Percentiles rank a stretch among this genome's conserved stretches.
Conservation (phyloP, 2,797 vertebrate species). For the Coregonus ussuriensis region DNA sequence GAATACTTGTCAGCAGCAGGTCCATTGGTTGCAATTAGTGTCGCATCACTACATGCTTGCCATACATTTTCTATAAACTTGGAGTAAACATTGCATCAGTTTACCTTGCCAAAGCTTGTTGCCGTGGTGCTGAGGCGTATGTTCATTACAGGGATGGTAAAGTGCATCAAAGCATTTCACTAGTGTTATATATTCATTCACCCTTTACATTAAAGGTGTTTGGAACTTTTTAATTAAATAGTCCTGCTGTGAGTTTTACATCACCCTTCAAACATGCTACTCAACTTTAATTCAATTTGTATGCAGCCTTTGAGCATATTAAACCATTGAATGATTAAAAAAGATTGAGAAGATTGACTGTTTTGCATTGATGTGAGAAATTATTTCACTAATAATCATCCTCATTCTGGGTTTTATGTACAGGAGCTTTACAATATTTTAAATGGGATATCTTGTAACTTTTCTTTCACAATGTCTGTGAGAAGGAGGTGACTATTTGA, state of each 20-base stretch:
- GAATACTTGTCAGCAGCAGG: slow-evolving; percentile 22
- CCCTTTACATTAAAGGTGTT: background rate
- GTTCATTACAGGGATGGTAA: background rate
- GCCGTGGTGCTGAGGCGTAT: background rate
- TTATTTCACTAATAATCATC: background rate
- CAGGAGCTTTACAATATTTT: background rate
- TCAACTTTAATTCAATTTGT: background rate
- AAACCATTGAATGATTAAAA: background rate
- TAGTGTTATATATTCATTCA: background rate
- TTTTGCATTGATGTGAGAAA: background rate
- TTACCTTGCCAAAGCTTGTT: slow-evolving; percentile 13
- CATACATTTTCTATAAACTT: slow-evolving; percentile 31
- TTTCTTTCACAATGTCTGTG: background rate
- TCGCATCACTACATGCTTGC: background rate
- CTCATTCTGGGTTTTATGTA: background rate
- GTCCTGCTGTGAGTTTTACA: background rate
- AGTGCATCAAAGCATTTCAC: background rate
- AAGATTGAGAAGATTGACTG: background rate
- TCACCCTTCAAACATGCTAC: background rate
- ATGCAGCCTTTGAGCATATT: background rate
- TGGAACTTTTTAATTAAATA: background rate
- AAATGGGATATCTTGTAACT: background rate
- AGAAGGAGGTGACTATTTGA: background rate
- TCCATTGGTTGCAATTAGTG: slow-evolving; percentile 30
- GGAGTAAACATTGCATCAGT: slow-evolving; percentile 24